These are phyloP conservation scores for Dasyurus viverrinus DNA, from an alignment of 2,113 vertebrate species.

Conservation along the genomic window DNA sequence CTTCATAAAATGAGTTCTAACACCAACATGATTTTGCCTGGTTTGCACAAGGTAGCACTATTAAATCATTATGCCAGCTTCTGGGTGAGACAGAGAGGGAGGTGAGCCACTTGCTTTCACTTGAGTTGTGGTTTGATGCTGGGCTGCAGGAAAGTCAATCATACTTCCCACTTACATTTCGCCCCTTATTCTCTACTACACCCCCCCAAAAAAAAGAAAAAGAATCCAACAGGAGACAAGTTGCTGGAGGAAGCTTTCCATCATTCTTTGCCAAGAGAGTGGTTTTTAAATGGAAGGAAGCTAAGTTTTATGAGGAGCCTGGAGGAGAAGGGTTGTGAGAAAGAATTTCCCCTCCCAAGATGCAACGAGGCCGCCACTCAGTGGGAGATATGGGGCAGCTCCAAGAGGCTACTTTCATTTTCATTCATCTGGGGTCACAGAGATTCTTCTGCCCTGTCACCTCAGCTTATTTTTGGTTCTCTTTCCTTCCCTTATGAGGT, in stretches of 20 bases:
- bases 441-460: neutral
- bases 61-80: neutral
- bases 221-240: neutral
- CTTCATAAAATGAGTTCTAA: neutral
- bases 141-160: neutral
- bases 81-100: neutral
- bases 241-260: constrained; percentile 8
- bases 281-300: constrained; percentile 40
- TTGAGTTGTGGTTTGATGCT: neutral
- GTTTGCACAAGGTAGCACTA: neutral
- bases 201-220: neutral
- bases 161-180: neutral
- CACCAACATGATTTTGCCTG: neutral
- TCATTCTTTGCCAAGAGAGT: neutral
- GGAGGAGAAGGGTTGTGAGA: constrained; percentile 21
- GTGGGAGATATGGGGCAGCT: constrained; percentile 9
- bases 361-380: neutral
- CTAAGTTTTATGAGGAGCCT: constrained; percentile 28
- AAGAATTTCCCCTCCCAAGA: neutral
- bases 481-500: neutral
- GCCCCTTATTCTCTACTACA: no score
- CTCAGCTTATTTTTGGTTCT: neutral
- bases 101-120: neutral
- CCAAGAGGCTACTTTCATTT: constrained; percentile 60
- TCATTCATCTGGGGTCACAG: constrained; percentile 20